These are phyloP conservation scores for Propsilocerus akamusi DNA, from an alignment of 1,140 invertebrate genomes.

Conservation along the genomic window DNA sequence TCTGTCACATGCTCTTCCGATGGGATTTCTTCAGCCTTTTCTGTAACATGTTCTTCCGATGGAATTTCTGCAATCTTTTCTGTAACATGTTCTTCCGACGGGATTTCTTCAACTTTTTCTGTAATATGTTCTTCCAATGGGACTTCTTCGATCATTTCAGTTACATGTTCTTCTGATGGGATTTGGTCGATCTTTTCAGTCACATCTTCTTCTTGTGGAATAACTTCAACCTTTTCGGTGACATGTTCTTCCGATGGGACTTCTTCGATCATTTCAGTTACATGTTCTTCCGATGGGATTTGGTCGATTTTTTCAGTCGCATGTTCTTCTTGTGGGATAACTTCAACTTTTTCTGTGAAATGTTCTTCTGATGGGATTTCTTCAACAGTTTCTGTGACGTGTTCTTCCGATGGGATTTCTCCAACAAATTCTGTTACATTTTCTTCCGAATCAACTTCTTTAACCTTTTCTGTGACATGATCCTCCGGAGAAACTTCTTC, in stretches of 20 bases:
- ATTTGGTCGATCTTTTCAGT: constrained; percentile 6
- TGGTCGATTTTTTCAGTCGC: constrained; percentile 9
- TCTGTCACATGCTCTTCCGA: too few species aligned
- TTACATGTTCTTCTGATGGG: background rate
- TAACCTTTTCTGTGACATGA: constrained; percentile 5
- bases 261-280: constrained; percentile 4
- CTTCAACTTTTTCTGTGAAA: constrained; percentile 6
- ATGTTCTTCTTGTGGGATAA: constrained; percentile 6
- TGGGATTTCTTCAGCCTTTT: too few species aligned
- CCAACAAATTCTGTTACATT: background rate
- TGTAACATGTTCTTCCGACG: too few species aligned
- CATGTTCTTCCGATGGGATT: background rate
- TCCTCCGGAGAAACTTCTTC: constrained; percentile 7
- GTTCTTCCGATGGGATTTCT: background rate
- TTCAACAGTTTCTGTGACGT: background rate
- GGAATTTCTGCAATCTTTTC: too few species aligned
- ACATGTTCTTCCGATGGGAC: too few species aligned
- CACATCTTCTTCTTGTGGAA: constrained; percentile 4
- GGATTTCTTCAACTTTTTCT: too few species aligned
- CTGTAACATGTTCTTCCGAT: too few species aligned
- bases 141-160: too few species aligned
- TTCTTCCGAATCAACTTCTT: background rate
- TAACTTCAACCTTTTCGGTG: too few species aligned
- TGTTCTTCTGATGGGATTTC: background rate
- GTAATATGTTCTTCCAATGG: too few species aligned